Evolutionary conservation across 1,140 invertebrate species (phyloP).

Genomic region (Ceratoteleas bidentatus): DNA sequence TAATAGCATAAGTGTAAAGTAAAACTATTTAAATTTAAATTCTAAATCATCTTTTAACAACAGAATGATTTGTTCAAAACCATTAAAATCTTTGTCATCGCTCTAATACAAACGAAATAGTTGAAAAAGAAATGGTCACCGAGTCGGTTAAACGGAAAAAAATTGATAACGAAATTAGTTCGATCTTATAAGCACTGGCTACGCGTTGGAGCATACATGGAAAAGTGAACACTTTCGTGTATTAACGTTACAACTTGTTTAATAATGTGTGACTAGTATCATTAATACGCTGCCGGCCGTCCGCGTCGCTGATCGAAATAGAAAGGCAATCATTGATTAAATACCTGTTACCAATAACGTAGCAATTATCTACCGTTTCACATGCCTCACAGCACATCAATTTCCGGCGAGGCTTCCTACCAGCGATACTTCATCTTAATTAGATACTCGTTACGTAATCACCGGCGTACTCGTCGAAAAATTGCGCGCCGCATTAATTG

Average conservation of each 20-base stretch:
- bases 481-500: not conserved
- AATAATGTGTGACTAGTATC: slow-evolving; percentile 63
- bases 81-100: no score
- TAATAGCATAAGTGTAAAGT: no score
- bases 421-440: slow-evolving; percentile 63
- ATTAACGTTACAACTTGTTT: slow-evolving; percentile 60
- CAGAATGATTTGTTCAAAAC: no score
- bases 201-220: slow-evolving; percentile 13
- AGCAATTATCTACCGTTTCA: slow-evolving; percentile 67
- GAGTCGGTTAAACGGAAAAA: no score
- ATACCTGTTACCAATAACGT: slow-evolving; percentile 67
- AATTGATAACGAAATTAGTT: no score
- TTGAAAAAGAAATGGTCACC: no score
- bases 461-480: slow-evolving; percentile 38
- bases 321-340: slow-evolving; percentile 68
- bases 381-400: slow-evolving; percentile 56
- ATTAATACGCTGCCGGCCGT: slow-evolving; percentile 62
- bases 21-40: no score
- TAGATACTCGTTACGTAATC: slow-evolving; percentile 51
- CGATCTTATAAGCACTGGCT: not conserved
- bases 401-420: slow-evolving; percentile 62
- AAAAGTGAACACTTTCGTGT: slow-evolving; percentile 25
- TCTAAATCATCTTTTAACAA: no score
- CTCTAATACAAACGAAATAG: no score
- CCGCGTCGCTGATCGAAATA: slow-evolving; percentile 62